These are phyloP conservation scores for Macrobrachium nipponense DNA, from an alignment of 1,140 invertebrate genomes.

Conservation along the genomic window DNA sequence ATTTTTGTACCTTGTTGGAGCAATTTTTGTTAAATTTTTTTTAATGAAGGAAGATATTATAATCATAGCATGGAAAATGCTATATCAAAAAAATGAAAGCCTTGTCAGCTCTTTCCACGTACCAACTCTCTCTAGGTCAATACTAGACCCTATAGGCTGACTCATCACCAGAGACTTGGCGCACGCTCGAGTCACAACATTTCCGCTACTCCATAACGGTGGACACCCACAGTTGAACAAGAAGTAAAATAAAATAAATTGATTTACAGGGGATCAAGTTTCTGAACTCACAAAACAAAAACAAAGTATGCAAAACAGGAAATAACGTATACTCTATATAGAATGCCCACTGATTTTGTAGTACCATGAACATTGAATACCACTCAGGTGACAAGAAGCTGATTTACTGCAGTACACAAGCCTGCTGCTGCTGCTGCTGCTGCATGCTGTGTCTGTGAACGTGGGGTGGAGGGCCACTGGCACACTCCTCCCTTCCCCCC, in stretches of 20 bases:
- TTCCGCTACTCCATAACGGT: slow-evolving; percentile 47
- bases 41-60: slow-evolving; percentile 63
- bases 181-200: slow-evolving; percentile 28
- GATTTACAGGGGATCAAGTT: slow-evolving; percentile 55
- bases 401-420: slow-evolving; percentile 42
- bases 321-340: slow-evolving; percentile 40
- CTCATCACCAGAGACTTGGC: slow-evolving; percentile 37
- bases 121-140: slow-evolving; percentile 51
- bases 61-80: slow-evolving; percentile 61
- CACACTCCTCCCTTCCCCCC: slow-evolving; percentile 27
- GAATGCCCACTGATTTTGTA: slow-evolving; percentile 62
- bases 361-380: slow-evolving; percentile 55
- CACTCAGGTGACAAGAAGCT: slow-evolving; percentile 60
- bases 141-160: slow-evolving; percentile 43
- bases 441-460: slow-evolving; percentile 40
- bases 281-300: slow-evolving; percentile 56
- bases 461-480: slow-evolving; percentile 29
- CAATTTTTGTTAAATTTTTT: slow-evolving; percentile 69
- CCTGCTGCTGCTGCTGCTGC: slow-evolving; percentile 25
- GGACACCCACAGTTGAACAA: slow-evolving; percentile 44
- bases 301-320: slow-evolving; percentile 58
- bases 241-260: slow-evolving; percentile 8
- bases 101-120: slow-evolving; percentile 59
- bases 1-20: slow-evolving; percentile 73
- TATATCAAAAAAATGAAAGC: slow-evolving; percentile 61